Conservation (phyloP, 2,888 invertebrate genomes). For the Drosophila acutilabella region DNA sequence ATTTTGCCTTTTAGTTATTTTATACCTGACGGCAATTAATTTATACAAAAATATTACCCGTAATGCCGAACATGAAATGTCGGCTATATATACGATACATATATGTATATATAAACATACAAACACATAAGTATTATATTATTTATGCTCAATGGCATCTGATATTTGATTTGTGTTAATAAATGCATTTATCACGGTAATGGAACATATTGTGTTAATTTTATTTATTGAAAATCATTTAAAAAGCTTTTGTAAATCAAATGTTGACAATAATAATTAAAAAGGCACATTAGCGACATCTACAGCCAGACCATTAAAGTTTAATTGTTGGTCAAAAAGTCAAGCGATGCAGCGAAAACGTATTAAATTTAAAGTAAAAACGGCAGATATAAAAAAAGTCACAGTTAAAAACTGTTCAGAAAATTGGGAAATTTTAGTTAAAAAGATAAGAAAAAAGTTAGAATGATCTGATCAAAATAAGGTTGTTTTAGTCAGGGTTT, state of each 20-base stretch:
- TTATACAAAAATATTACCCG: constrained; percentile 23
- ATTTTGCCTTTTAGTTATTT: constrained; percentile 10
- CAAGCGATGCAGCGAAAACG: not conserved
- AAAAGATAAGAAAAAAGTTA: no score
- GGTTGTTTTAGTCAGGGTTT: no score
- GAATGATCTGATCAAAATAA: no score
- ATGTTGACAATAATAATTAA: constrained; percentile 1
- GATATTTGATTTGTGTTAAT: constrained; percentile 40
- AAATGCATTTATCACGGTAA: constrained; percentile 17
- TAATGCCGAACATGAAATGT: constrained; percentile 34
- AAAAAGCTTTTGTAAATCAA: constrained; percentile 22
- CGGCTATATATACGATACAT: constrained; percentile 11
- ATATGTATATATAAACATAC: not conserved
- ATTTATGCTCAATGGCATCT: constrained; percentile 5
- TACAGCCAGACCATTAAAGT: not conserved
- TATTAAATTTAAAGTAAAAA: no score
- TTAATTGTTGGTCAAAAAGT: not conserved
- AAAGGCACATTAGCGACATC: constrained; percentile 3
- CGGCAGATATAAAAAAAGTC: no score
- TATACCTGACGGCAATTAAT: constrained; percentile 41
- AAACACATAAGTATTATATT: not conserved
- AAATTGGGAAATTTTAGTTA: no score
- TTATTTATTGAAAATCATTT: constrained; percentile 34
- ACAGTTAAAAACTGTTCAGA: no score
- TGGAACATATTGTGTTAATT: constrained; percentile 41